Evolutionary conservation across 2,888 invertebrate genomes (phyloP), one percentile per base, ranked within the genome.

Genomic region (Eupeodes luniger): DNA sequence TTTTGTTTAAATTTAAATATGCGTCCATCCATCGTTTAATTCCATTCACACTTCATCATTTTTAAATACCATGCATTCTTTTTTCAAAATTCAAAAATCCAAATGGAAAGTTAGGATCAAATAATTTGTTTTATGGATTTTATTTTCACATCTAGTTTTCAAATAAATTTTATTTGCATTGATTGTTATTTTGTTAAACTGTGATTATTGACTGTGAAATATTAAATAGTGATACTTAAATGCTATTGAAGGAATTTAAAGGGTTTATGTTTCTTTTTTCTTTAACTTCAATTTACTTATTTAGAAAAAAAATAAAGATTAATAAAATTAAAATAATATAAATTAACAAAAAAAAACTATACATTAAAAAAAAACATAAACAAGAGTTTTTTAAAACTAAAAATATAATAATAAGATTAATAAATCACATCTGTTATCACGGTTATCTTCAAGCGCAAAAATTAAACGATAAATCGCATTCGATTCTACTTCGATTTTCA

Each of bases 221-320:
- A 67, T 81, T 81, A 57, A 67, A 70, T 11, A 69, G 66, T 44
- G 40, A 72, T 75, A 75, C 81, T 89, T 89, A 89, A 89, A 89
- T 89, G 88, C 88, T 81, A 89, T 85, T 81, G 36, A 85, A 89
- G 88, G 85, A 89, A 89, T 89, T 85, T n/a, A 66, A 89, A 66
- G 74, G 85, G 47, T 81, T 66, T 47, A 66, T 61, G 40, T 62
- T 61, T 36, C 34, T 51, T 44, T 61, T 61, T 59, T 40, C 40
- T 40, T 40, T 3, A 40, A 40, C 27, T 49, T 66, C 14, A 40
- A 40, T 77, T 36, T 59, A n/a, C n/a, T 36, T 40, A 44, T 19
- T 53, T 4, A 62, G 1, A 6, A 64, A 12, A 64, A 12, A 19
- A 12, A 44, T 16, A 44, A 19, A 19, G 16, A 34, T 44, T 10